Evolutionary conservation across 2,888 invertebrate species (phyloP).

Genomic region (Pyrochroa serraticornis): DNA sequence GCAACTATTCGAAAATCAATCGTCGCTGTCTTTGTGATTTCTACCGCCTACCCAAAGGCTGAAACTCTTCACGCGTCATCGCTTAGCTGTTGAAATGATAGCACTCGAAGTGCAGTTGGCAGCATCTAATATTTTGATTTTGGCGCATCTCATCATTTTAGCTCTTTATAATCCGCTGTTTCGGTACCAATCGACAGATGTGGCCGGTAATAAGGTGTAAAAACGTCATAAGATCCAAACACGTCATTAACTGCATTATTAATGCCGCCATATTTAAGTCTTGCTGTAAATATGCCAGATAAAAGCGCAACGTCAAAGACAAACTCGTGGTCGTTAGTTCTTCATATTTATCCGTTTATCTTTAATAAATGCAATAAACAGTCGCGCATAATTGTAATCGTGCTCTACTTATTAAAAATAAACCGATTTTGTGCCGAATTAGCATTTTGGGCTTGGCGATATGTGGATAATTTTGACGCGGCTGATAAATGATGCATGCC

Average conservation of each 20-base stretch:
- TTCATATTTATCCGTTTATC: constrained; percentile 14
- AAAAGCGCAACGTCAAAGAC: constrained; percentile 28
- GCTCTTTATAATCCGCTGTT: constrained; percentile 7
- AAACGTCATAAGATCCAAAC: constrained; percentile 29
- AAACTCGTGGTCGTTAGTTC: constrained; percentile 17
- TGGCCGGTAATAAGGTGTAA: constrained; percentile 23
- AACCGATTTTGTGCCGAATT: constrained; percentile 23
- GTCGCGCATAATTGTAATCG: constrained; percentile 24
- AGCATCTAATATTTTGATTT: neutral
- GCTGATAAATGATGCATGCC: constrained; percentile 14
- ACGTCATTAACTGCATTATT: constrained; percentile 29
- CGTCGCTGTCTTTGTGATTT: too few relatives aligned
- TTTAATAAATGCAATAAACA: constrained; percentile 15
- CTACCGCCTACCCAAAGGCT: too few relatives aligned
- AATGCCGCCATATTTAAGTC: constrained; percentile 26
- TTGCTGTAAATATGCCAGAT: constrained; percentile 37
- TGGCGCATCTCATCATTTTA: neutral
- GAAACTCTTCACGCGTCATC: too few relatives aligned
- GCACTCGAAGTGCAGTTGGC: neutral
- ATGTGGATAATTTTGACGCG: constrained; percentile 17
- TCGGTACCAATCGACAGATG: neutral
- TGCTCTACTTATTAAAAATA: constrained; percentile 33
- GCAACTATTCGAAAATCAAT: too few relatives aligned
- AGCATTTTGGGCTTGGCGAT: constrained; percentile 25
- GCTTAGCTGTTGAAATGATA: too few relatives aligned